A percentile compares a stretch with the other conserved stretches of the same genome.
Conservation (phyloP, 2,797 vertebrate species). For the Bovichtus variegatus region DNA sequence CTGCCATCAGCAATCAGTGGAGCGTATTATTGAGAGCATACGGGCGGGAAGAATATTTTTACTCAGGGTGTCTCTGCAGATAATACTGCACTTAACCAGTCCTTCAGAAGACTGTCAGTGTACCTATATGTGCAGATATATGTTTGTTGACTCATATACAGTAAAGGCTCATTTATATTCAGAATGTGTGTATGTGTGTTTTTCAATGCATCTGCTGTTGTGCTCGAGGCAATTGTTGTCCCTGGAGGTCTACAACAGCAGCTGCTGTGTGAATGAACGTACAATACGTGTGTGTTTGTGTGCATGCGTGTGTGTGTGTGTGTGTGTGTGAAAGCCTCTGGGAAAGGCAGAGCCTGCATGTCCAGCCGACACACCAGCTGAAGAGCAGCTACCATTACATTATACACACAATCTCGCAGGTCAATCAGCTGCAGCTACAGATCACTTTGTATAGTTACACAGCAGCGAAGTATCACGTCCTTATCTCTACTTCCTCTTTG, state of each 20-base stretch:
- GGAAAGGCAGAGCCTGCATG: slow-evolving; percentile 62
- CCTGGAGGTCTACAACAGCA: slow-evolving; percentile 67
- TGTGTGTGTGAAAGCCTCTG: slow-evolving; percentile 53
- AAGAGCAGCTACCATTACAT: slow-evolving; percentile 57
- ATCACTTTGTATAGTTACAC: slow-evolving; percentile 29
- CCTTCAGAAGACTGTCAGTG: slow-evolving; percentile 18
- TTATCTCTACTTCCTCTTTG: slow-evolving; percentile 23
- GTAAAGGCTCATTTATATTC: slow-evolving; percentile 38
- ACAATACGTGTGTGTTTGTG: slow-evolving; percentile 28
- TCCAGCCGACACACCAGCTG: slow-evolving; percentile 75
- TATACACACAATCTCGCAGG: slow-evolving; percentile 55
- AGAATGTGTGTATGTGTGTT: slow-evolving; percentile 46
- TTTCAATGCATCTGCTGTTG: slow-evolving; percentile 67
- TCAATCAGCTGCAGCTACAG: slow-evolving; percentile 53
- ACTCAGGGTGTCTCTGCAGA: slow-evolving; percentile 37
- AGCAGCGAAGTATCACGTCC: neutral
- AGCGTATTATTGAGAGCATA: slow-evolving; percentile 66
- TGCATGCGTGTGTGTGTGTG: slow-evolving; percentile 32
- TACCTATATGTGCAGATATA: neutral
- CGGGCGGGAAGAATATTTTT: slow-evolving; percentile 65
- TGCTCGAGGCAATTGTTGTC: slow-evolving; percentile 59
- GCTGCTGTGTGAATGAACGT: slow-evolving; percentile 74
- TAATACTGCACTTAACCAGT: slow-evolving; percentile 26
- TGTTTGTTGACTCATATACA: slow-evolving; percentile 15
- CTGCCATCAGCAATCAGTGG: slow-evolving; percentile 73